A percentile compares a stretch with the other conserved stretches of the same genome.
Conservation (phyloP, 2,797 vertebrate genomes). For the Phylloscopus collybita region DNA sequence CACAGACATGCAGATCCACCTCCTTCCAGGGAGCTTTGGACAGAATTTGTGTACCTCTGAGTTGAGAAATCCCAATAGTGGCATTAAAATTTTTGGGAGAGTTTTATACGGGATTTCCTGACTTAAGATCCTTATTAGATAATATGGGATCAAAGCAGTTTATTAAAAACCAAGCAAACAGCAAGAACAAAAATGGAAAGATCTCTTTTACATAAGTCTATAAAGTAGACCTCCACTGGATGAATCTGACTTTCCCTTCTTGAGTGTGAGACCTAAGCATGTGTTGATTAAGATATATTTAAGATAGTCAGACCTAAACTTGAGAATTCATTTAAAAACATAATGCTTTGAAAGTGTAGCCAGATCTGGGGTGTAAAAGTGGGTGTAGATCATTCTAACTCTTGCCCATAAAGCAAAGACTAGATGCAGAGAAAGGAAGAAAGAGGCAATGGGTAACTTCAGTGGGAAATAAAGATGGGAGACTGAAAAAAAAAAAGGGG, state of each 20-base stretch:
- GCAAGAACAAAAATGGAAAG: background rate
- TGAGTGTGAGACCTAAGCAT: background rate
- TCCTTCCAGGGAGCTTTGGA: background rate
- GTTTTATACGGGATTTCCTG: background rate
- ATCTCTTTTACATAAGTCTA: background rate
- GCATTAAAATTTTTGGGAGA: background rate
- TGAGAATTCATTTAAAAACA: background rate
- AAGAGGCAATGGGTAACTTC: background rate
- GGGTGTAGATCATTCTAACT: background rate
- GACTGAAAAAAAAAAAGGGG: background rate
- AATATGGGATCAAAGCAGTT: background rate
- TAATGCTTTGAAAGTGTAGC: background rate
- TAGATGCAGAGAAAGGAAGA: background rate
- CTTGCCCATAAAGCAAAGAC: background rate
- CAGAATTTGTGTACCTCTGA: background rate
- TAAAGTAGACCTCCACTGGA: background rate
- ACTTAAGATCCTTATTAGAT: background rate
- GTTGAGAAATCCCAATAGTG: background rate
- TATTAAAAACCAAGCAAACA: background rate
- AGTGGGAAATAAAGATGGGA: background rate
- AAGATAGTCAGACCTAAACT: background rate
- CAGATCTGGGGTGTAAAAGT: background rate
- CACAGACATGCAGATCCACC: constrained; percentile 3
- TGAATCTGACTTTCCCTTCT: background rate
- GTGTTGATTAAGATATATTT: background rate